These are phyloP conservation scores for Listrodromus nycthemerus DNA, from an alignment of 2,888 invertebrate genomes.

Conservation along the genomic window DNA sequence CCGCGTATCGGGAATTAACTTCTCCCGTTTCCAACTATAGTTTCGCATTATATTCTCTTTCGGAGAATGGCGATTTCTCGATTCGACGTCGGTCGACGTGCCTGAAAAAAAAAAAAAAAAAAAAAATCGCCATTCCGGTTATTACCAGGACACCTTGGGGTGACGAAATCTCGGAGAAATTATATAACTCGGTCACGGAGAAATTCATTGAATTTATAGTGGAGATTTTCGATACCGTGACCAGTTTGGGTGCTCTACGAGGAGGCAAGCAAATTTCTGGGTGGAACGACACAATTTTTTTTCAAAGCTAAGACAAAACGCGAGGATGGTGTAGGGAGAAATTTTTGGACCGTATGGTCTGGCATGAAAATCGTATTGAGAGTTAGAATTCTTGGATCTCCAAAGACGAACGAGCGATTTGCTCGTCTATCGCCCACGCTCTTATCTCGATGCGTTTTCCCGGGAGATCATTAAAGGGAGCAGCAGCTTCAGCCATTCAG, in stretches of 20 bases:
- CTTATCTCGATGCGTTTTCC: background rate
- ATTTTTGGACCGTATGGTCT: background rate
- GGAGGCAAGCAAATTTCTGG: background rate
- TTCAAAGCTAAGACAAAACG: background rate
- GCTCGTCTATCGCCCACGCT: background rate
- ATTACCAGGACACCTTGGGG: background rate
- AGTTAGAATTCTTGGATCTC: background rate
- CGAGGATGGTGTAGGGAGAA: background rate
- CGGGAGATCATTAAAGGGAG: background rate
- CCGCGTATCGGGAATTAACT: constrained; percentile 40
- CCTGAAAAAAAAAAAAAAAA: background rate
- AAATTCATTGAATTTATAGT: background rate
- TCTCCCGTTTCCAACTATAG: constrained; percentile 28
- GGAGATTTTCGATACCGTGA: background rate
- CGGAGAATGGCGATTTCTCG: background rate
- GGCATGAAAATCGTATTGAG: background rate
- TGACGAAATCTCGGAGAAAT: background rate
- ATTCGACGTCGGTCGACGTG: background rate
- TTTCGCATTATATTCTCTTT: constrained; percentile 8
- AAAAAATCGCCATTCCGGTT: background rate
- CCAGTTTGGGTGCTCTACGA: background rate
- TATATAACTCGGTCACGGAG: constrained; percentile 31
- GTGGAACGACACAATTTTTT: background rate
- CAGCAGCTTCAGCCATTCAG: background rate
- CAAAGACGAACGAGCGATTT: background rate